phyloP scores from a whole-genome alignment of 1,140 invertebrate species.

The Drosophila simulans region DNA sequence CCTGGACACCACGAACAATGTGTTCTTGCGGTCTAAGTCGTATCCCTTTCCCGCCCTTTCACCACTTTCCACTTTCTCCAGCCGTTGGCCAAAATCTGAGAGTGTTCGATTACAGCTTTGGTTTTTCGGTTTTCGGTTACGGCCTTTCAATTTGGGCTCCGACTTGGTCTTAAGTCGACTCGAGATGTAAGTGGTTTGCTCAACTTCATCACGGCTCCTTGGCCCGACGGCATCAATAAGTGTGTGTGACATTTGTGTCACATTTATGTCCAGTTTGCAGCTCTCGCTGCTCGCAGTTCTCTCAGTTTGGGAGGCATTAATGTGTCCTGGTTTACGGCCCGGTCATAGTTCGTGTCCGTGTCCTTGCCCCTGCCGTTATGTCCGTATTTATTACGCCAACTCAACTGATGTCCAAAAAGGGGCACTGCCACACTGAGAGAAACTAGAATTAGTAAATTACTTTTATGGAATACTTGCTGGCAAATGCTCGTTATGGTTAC shows the following conservation, averaged over 20 bases:
- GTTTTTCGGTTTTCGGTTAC: constrained; percentile 50
- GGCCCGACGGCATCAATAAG: constrained; percentile 61
- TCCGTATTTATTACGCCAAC: constrained; percentile 67
- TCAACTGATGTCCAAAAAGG: constrained; percentile 38
- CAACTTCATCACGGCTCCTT: constrained; percentile 14
- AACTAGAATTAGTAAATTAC: neutral
- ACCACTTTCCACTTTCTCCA: neutral
- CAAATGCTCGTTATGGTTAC: too few relatives aligned
- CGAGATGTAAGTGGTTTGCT: constrained; percentile 56
- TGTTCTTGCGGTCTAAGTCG: constrained; percentile 8
- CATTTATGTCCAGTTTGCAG: constrained; percentile 62
- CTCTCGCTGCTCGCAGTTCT: too few relatives aligned
- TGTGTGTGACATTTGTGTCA: constrained; percentile 76
- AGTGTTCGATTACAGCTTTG: constrained; percentile 53
- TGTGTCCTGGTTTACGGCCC: constrained; percentile 63
- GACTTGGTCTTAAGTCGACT: constrained; percentile 41
- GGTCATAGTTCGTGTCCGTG: constrained; percentile 44
- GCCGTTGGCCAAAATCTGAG: neutral
- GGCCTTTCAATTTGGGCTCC: constrained; percentile 48
- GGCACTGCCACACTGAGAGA: neutral
- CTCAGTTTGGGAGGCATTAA: constrained; percentile 64
- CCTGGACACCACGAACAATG: constrained; percentile 28
- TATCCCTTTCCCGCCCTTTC: neutral
- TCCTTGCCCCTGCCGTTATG: constrained; percentile 40
- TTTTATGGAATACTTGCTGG: too few relatives aligned